phyloP scores from a whole-genome alignment of 37 sponge, comb jelly and placozoan species.

The Theonella swinhoei region DNA sequence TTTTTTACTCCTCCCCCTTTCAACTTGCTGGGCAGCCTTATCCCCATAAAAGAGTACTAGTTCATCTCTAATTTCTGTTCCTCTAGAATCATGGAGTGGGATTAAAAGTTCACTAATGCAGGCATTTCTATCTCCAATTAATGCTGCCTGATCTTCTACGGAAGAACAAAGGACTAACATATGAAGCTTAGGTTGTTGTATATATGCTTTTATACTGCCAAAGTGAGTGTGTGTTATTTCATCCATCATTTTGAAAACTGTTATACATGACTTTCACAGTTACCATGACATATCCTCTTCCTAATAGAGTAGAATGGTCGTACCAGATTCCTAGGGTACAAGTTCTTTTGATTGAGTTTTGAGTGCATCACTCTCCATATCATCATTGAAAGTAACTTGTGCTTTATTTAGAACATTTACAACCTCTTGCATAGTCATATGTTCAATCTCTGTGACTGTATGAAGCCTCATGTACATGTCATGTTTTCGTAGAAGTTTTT shows the following conservation, averaged over 20 bases:
- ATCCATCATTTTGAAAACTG: conserved; percentile 1
- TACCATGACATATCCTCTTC: conserved; percentile 3
- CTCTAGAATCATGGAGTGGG: not conserved
- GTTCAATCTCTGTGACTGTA: conserved; percentile 17
- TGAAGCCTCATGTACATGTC: conserved; percentile 29
- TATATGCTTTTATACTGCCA: not conserved
- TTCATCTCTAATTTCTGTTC: not conserved
- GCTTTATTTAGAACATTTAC: not conserved
- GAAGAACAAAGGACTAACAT: not conserved
- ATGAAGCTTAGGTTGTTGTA: conserved; percentile 27
- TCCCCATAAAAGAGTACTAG: conserved; percentile 15
- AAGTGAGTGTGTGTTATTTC: not conserved
- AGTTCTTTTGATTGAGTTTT: no score
- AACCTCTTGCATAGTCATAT: not conserved
- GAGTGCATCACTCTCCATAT: no score
- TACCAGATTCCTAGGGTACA: conserved; percentile 9
- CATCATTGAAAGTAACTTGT: not conserved
- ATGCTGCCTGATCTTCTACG: conserved; percentile 4
- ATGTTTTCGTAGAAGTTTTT: conserved; percentile 31
- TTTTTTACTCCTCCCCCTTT: conserved; percentile 5
- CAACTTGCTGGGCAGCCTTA: conserved; percentile 8
- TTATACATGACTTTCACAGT: conserved; percentile 15
- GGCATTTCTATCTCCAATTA: conserved; percentile 4
- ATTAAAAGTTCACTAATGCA: not conserved
- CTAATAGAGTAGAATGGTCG: conserved; percentile 23